A percentile compares a stretch with the other conserved stretches of the same genome.
Evolutionary conservation across 2,797 vertebrate species (phyloP).

Genomic region (Muscicapa comitata): DNA sequence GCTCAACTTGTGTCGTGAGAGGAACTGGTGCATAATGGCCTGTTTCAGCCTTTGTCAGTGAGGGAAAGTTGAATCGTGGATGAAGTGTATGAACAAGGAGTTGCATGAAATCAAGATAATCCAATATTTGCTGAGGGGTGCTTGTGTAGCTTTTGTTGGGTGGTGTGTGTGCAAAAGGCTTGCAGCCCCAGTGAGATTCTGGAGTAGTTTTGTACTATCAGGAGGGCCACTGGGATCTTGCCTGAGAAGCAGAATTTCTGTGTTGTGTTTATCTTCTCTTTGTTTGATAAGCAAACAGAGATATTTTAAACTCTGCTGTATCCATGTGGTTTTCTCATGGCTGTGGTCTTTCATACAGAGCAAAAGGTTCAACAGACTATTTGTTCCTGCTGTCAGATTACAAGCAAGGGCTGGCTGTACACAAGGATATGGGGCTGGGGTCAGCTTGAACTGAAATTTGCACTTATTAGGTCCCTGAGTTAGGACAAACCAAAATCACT

Average conservation of each 20-base stretch:
- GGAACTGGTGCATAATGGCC: not conserved
- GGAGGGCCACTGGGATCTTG: not conserved
- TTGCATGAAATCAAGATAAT: not conserved
- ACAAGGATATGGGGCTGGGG: not conserved
- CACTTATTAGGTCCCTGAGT: not conserved
- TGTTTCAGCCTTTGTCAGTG: not conserved
- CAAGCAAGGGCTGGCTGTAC: not conserved
- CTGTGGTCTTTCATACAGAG: not conserved
- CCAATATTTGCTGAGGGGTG: not conserved
- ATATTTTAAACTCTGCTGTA: not conserved
- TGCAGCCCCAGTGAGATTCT: not conserved
- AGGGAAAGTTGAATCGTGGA: not conserved
- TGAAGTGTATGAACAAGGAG: not conserved
- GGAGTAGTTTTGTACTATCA: not conserved
- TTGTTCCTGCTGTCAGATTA: not conserved
- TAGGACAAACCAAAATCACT: not conserved
- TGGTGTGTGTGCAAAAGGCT: not conserved
- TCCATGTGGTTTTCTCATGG: constrained; percentile 6
- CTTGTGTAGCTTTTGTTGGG: not conserved
- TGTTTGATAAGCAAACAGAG: constrained; percentile 17
- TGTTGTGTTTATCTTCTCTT: not conserved
- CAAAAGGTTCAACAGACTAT: not conserved
- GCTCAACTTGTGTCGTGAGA: not conserved
- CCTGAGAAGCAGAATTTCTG: not conserved
- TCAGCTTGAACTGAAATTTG: not conserved